Evolutionary conservation across 1,140 invertebrate species (phyloP).

Genomic region (Rhynchophorus ferrugineus): DNA sequence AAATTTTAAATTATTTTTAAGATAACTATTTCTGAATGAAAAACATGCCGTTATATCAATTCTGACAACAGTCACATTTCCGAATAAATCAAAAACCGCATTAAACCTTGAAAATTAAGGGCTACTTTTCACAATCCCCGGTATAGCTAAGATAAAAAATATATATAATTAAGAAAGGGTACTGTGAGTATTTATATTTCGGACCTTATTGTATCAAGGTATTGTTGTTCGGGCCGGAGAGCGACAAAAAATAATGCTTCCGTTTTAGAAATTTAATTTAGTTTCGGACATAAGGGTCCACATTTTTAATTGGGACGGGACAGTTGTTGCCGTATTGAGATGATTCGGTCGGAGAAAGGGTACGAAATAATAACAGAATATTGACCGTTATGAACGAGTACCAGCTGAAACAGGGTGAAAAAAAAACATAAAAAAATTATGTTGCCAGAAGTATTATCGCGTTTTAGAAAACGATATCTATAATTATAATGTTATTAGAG

Average conservation of each 20-base stretch:
- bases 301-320: conserved; percentile 17
- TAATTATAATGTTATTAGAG: too few relatives aligned
- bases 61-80: too few relatives aligned
- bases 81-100: too few relatives aligned
- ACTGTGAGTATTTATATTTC: conserved; percentile 6
- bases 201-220: conserved; percentile 13
- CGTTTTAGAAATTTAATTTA: conserved; percentile 21
- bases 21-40: too few relatives aligned
- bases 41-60: too few relatives aligned
- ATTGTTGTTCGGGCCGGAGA: conserved; percentile 13
- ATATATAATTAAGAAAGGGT: conserved; percentile 18
- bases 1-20: too few relatives aligned
- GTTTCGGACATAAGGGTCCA: conserved; percentile 14
- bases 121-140: conserved; percentile 1
- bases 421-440: too few relatives aligned
- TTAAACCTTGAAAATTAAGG: too few relatives aligned
- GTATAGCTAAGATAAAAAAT: conserved; percentile 7
- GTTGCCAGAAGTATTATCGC: too few relatives aligned
- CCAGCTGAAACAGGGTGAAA: too few relatives aligned
- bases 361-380: neutral
- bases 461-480: too few relatives aligned
- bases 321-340: conserved; percentile 6
- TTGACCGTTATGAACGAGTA: too few relatives aligned
- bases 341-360: neutral
- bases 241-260: conserved; percentile 16